Evolutionary conservation across 2,113 vertebrate genomes (phyloP).

Genomic region (Gulo gulo): DNA sequence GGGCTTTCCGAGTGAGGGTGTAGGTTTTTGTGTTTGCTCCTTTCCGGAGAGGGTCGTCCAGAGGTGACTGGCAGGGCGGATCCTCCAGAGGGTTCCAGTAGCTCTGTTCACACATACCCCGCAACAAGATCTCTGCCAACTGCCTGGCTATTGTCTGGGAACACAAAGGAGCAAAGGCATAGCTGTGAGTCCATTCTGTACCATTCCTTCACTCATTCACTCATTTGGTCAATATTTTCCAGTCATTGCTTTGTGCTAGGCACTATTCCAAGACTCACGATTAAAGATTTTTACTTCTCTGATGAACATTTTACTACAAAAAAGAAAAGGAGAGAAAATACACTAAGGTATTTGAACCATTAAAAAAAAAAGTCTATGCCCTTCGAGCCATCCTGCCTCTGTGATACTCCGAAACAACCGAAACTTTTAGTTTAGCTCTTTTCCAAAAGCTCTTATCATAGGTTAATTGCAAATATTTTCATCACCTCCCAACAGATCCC

Average conservation of each 20-base stretch:
- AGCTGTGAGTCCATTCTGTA: neutral
- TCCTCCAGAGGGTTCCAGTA: conserved; percentile 98
- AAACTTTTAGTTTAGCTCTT: neutral
- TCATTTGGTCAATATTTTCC: neutral
- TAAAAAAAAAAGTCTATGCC: neutral
- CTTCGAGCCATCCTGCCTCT: neutral
- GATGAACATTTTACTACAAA: neutral
- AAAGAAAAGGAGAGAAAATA: neutral
- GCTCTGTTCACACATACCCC: conserved; percentile 99
- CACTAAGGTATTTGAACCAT: neutral
- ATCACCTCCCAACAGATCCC: neutral
- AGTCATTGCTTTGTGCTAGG: too few species aligned
- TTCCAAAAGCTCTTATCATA: neutral
- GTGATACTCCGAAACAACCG: neutral
- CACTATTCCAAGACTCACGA: neutral
- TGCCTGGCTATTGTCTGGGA: conserved; percentile 96
- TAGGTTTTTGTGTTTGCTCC: conserved; percentile 91
- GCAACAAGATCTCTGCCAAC: conserved; percentile 95
- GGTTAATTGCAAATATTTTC: neutral
- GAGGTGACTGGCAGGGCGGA: conserved; percentile 93
- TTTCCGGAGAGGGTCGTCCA: conserved; percentile 93
- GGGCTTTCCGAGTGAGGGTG: conserved; percentile 89
- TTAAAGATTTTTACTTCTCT: neutral
- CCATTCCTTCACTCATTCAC: neutral
- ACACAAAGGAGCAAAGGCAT: conserved; percentile 41